Evolutionary conservation across 2,113 vertebrate genomes (phyloP), one percentile per base, ranked within the genome.

Genomic region (Acinonyx jubatus): DNA sequence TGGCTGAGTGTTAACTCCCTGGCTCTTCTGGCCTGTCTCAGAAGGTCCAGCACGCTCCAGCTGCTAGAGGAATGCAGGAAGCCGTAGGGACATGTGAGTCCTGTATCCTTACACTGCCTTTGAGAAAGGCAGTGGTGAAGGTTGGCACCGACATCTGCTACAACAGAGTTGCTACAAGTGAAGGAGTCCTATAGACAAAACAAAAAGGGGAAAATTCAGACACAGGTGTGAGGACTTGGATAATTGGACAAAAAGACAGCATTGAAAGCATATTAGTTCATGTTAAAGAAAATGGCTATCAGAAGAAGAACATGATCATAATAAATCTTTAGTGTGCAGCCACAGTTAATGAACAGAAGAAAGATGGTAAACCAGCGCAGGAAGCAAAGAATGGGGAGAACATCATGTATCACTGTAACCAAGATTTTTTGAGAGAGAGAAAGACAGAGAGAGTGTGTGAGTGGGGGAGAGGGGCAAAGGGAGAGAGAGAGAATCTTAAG

Each of bases 31-130:
- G n/a, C 33, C 68, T 74, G 25, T 18, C 19, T 50, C 15, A 76
- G 68, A 83, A 85, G 31, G 33, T 50, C 55, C 48, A 50, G 63
- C 10, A 27, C 0, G 0, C 4, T 41, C 48, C 57, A 68, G 52
- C 78, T 71, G n/a, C 91, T 55, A 7, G 41, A 83, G 16, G 29
- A 52, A 80, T 55, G 71, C 38, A 36, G 63, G 31, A 65, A 83
- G 15, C 74, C 1, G 0, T 16, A 29, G 38, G n/a, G 78, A 83
- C 1, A 2, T 14, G 1, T 3, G 52, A 18, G 23, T n/a, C 12
- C 76, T 71, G 7, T n/a, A 31, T 84, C 41, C 57, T 12, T 36
- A 33, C 23, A 13, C 14, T 21, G 25, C 29, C 27, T 48, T 74
- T 14, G 10, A 85, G 38, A n/a, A 9, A 27, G 19, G 10, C 16